Evolutionary conservation across 2,113 vertebrate genomes (phyloP).

Genomic region (Dermatemys mawii): DNA sequence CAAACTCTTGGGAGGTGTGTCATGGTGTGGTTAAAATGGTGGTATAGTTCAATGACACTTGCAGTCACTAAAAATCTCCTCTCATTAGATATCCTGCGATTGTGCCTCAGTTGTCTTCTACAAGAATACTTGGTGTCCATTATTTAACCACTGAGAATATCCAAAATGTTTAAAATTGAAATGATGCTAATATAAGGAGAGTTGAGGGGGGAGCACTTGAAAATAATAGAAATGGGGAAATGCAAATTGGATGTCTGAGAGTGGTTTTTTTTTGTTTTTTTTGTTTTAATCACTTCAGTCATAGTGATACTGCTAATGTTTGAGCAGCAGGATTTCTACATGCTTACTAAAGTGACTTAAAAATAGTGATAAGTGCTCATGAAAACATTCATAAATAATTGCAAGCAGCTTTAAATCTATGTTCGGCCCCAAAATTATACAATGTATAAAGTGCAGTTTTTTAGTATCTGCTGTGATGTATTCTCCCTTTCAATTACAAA

Average conservation of each 20-base stretch:
- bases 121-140: background rate
- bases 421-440: conserved; percentile 40
- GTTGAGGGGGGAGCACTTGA: background rate
- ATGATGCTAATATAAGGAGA: background rate
- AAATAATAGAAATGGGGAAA: background rate
- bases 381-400: conserved; percentile 46
- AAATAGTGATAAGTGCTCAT: conserved; percentile 56
- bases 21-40: background rate
- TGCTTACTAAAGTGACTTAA: conserved; percentile 56
- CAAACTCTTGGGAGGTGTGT: background rate
- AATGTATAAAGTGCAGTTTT: background rate
- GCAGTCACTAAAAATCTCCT: background rate
- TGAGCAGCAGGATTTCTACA: conserved; percentile 42
- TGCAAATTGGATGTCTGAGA: background rate
- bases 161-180: background rate
- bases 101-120: background rate
- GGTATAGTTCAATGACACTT: background rate
- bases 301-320: background rate
- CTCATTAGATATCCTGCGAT: background rate
- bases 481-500: conserved; percentile 4
- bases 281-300: background rate
- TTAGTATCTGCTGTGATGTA: conserved; percentile 31
- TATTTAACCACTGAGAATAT: background rate
- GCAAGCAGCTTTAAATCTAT: background rate
- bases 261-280: accelerated